Evolutionary conservation across 2,888 invertebrate genomes (phyloP).

Genomic region (Plutella xylostella): DNA sequence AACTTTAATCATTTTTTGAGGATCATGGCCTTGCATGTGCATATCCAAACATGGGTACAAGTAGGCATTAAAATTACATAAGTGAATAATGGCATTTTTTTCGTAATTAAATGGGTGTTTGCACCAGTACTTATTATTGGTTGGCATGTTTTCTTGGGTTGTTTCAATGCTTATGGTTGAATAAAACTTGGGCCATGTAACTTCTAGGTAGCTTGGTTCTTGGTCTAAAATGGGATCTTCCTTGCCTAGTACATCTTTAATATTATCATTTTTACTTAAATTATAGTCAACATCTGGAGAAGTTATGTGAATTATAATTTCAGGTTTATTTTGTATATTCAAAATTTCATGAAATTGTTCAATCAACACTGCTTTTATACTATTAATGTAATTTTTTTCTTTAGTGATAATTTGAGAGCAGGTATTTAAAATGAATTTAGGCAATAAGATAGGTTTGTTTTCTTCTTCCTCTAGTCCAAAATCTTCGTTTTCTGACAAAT

Average conservation of each 20-base stretch:
- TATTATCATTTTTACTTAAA: slow-evolving; percentile 35
- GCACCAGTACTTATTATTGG: slow-evolving; percentile 53
- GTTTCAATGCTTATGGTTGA: slow-evolving; percentile 23
- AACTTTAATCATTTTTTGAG: slow-evolving; percentile 66
- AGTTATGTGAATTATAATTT: slow-evolving; percentile 66
- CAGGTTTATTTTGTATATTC: slow-evolving; percentile 41
- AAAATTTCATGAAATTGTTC: slow-evolving; percentile 42
- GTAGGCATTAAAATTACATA: slow-evolving; percentile 58
- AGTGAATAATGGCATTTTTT: slow-evolving; percentile 47
- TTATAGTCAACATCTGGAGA: slow-evolving; percentile 67
- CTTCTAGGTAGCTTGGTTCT: slow-evolving; percentile 24
- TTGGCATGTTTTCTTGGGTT: slow-evolving; percentile 20
- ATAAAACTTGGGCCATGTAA: slow-evolving; percentile 45
- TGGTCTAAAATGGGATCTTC: no score
- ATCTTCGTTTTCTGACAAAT: slow-evolving; percentile 24
- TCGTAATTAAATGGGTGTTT: slow-evolving; percentile 55
- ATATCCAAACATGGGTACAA: slow-evolving; percentile 58
- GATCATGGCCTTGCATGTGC: slow-evolving; percentile 60
- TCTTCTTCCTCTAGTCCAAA: no score
- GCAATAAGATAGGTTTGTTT: slow-evolving; percentile 35
- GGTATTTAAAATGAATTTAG: slow-evolving; percentile 41
- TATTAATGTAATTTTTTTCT: slow-evolving; percentile 26
- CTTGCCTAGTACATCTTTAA: no score
- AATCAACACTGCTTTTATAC: slow-evolving; percentile 33
- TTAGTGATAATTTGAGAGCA: slow-evolving; percentile 31